phyloP scores from a whole-genome alignment of 2,113 vertebrate genomes.

The Probosciger aterrimus region DNA sequence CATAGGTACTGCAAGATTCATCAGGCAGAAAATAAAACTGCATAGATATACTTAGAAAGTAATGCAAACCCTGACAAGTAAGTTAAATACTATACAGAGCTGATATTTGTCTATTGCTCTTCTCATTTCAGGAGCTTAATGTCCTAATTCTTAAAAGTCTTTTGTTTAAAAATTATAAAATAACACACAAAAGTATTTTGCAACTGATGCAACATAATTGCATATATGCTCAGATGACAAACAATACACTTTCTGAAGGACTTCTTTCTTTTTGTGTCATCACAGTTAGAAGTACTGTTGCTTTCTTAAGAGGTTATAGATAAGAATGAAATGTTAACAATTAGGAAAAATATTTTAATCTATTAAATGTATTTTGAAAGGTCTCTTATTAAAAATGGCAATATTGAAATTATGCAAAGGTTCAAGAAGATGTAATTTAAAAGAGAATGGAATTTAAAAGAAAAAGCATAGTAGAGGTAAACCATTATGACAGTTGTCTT shows the following conservation, averaged over 20 bases:
- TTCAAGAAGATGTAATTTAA: neutral
- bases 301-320: neutral
- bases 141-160: neutral
- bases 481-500: neutral
- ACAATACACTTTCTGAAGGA: neutral
- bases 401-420: neutral
- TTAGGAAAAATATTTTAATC: neutral
- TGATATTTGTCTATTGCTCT: neutral
- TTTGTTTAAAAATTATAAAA: neutral
- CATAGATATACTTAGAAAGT: neutral
- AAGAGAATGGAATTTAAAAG: neutral
- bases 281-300: neutral
- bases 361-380: neutral
- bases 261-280: neutral
- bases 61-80: neutral
- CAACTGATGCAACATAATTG: neutral
- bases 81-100: neutral
- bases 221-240: neutral
- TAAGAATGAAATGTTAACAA: neutral
- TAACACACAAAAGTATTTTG: neutral
- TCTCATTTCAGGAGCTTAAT: neutral
- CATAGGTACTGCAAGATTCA: neutral
- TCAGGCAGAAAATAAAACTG: neutral
- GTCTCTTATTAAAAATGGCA: neutral
- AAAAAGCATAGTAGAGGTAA: neutral